A percentile compares a stretch with the other conserved stretches of the same genome.
phyloP scores from a whole-genome alignment of 2,113 vertebrate species.

The Osmerus mordax region DNA sequence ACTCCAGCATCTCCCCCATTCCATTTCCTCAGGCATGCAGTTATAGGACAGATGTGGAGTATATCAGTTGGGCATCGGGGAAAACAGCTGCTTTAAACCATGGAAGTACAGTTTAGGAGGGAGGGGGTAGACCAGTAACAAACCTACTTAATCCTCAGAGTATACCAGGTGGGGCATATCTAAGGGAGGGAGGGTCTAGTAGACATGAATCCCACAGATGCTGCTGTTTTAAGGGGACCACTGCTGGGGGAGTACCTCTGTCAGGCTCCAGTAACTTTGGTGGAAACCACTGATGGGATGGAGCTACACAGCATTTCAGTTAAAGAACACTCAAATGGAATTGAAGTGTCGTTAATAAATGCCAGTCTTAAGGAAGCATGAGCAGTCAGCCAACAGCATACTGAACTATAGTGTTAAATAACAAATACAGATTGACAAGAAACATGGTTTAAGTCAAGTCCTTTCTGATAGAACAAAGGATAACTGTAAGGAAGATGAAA shows the following conservation, averaged over 20 bases:
- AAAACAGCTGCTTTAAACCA: constrained; percentile 54
- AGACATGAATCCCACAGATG: constrained; percentile 36
- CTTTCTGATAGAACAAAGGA: constrained; percentile 45
- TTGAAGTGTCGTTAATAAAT: constrained; percentile 33
- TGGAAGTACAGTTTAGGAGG: constrained; percentile 32
- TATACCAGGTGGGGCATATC: constrained; percentile 28
- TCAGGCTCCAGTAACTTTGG: too few relatives aligned
- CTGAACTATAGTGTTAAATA: constrained; percentile 38
- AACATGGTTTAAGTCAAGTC: constrained; percentile 43
- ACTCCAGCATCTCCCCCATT: constrained; percentile 23
- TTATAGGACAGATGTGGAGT: constrained; percentile 60
- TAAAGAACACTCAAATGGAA: too few relatives aligned
- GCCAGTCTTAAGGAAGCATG: constrained; percentile 29
- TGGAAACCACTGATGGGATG: too few relatives aligned
- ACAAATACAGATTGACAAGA: constrained; percentile 54
- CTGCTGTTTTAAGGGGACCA: constrained; percentile 26
- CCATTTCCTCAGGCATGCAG: constrained; percentile 35
- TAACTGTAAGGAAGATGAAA: constrained; percentile 35
- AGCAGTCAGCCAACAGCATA: constrained; percentile 23
- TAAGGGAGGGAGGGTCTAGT: neutral
- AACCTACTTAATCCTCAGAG: constrained; percentile 54
- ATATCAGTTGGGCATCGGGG: constrained; percentile 62
- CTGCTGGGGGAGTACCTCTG: constrained; percentile 1
- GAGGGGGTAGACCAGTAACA: constrained; percentile 19
- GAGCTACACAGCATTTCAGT: too few relatives aligned